Percentiles rank a stretch among this genome's conserved stretches.
Conservation (phyloP, 2,888 invertebrate genomes). For the Hedychridium roseum region DNA sequence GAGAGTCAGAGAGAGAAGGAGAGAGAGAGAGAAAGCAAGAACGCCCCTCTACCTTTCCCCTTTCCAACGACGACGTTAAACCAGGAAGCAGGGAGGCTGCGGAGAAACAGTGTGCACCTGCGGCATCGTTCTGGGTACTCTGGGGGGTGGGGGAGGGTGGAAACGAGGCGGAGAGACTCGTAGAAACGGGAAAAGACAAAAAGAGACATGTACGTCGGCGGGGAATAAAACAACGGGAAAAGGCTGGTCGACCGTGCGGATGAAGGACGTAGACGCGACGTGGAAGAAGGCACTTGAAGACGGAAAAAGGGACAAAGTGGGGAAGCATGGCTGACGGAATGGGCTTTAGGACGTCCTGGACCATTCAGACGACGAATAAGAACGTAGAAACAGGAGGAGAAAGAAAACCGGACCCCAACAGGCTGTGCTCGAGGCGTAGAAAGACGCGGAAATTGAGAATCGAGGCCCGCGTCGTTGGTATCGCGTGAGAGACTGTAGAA, state of each 20-base stretch:
- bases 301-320: too few species aligned
- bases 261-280: too few species aligned
- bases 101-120: neutral
- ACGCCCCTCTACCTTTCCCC: slow-evolving; percentile 1
- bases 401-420: too few species aligned
- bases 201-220: slow-evolving; percentile 5
- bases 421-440: too few species aligned
- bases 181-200: slow-evolving; percentile 3
- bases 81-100: neutral
- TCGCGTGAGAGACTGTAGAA: slow-evolving; percentile 39
- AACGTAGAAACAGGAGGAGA: too few species aligned
- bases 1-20: slow-evolving; percentile 12
- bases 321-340: neutral
- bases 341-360: too few species aligned
- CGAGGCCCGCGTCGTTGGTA: slow-evolving; percentile 34
- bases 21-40: slow-evolving; percentile 11
- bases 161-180: neutral
- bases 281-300: too few species aligned
- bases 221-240: slow-evolving; percentile 3
- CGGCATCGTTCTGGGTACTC: neutral
- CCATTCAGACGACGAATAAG: too few species aligned
- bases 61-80: slow-evolving; percentile 1
- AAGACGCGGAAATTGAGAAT: too few species aligned
- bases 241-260: neutral
- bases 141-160: neutral